Evolutionary conservation across 64 coral and sea anemone species (phyloP).

Genomic region (Platygyra sinensis): DNA sequence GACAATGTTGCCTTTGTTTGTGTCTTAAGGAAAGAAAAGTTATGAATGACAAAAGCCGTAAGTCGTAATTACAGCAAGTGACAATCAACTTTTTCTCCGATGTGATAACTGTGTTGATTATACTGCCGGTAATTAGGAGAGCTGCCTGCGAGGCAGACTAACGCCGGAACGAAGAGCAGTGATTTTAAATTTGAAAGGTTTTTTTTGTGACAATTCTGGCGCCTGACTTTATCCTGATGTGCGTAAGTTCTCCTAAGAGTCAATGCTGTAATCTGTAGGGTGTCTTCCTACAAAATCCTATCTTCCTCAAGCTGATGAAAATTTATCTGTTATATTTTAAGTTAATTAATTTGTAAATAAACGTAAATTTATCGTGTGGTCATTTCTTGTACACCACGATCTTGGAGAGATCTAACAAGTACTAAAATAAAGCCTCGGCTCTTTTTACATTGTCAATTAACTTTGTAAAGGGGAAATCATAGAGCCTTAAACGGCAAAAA

Average conservation of each 20-base stretch:
- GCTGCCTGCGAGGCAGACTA: not conserved
- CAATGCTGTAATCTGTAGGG: not conserved
- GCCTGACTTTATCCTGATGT: not conserved
- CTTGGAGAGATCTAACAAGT: too few relatives aligned
- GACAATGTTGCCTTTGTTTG: constrained; percentile 1
- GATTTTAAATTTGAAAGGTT: constrained; percentile 36
- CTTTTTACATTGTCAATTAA: too few relatives aligned
- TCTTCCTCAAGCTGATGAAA: not conserved
- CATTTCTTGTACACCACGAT: too few relatives aligned
- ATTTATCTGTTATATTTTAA: not conserved
- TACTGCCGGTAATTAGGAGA: constrained; percentile 16
- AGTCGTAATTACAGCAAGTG: constrained; percentile 5
- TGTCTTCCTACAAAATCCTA: not conserved
- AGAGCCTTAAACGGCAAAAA: too few relatives aligned
- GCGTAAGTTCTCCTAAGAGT: not conserved
- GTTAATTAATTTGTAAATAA: not conserved
- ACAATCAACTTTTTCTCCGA: not conserved
- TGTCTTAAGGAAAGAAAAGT: not conserved
- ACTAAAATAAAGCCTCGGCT: too few relatives aligned
- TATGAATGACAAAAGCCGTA: constrained; percentile 2
- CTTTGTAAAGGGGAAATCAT: too few relatives aligned
- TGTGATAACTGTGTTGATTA: constrained; percentile 2
- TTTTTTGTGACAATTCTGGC: not conserved
- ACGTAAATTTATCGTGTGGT: too few relatives aligned
- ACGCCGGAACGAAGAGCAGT: not conserved